These are phyloP conservation scores for Agrilus planipennis DNA, from an alignment of 1,140 invertebrate genomes.

Conservation along the genomic window DNA sequence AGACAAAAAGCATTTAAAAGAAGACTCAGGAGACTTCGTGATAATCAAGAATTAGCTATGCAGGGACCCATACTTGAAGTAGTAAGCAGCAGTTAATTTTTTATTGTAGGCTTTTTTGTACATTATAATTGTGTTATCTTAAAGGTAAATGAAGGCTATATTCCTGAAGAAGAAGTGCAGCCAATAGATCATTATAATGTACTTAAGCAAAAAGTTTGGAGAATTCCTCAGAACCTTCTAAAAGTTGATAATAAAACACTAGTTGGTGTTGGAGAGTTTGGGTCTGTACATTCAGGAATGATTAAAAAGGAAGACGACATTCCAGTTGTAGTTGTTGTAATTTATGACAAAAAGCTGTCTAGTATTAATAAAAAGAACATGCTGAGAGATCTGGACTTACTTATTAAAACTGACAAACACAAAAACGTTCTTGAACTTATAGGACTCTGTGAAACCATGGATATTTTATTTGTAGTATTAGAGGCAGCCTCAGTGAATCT, in stretches of 20 bases:
- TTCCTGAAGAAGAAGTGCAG: conserved; percentile 59
- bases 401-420: conserved; percentile 55
- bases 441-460: conserved; percentile 65
- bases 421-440: conserved; percentile 60
- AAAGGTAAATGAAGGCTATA: conserved; percentile 57
- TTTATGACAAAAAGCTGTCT: conserved; percentile 46
- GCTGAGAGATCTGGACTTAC: conserved; percentile 58
- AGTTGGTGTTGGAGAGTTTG: conserved; percentile 62
- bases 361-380: conserved; percentile 50
- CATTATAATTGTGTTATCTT: conserved; percentile 15
- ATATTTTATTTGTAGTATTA: conserved; percentile 56
- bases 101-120: conserved; percentile 5
- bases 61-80: conserved; percentile 53
- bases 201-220: conserved; percentile 60
- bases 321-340: conserved; percentile 35
- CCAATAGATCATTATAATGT: conserved; percentile 57
- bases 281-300: conserved; percentile 54
- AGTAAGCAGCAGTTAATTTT: conserved; percentile 24
- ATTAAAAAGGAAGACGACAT: conserved; percentile 43
- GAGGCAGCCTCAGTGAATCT: conserved; percentile 53
- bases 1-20: no score
- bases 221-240: conserved; percentile 55
- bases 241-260: conserved; percentile 52
- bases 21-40: conserved; percentile 39
- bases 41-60: conserved; percentile 53